These are phyloP conservation scores for Antrozous pallidus DNA, from an alignment of 2,797 vertebrate genomes.

Conservation along the genomic window DNA sequence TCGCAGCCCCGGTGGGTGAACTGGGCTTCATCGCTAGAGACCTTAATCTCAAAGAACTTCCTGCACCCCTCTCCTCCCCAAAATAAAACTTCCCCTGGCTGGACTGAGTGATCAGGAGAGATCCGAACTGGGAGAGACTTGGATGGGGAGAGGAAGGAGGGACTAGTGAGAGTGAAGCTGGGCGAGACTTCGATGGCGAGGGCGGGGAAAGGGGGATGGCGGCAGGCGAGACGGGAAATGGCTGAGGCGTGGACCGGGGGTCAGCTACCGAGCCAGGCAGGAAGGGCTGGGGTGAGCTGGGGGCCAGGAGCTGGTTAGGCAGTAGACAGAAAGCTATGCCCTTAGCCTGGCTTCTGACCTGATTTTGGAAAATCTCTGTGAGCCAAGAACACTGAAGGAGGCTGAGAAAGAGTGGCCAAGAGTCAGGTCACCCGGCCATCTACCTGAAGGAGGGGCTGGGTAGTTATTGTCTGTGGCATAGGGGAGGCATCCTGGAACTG, in stretches of 20 bases:
- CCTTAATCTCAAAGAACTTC: not conserved
- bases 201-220: conserved; percentile 77
- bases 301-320: conserved; percentile 63
- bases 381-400: not conserved
- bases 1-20: not conserved
- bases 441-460: conserved; percentile 1
- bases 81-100: not conserved
- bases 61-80: not conserved
- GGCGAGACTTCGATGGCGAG: conserved; percentile 50
- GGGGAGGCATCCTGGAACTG: not conserved
- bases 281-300: conserved; percentile 79
- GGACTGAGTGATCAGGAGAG: not conserved
- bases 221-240: conserved; percentile 80
- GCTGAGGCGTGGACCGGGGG: conserved; percentile 78
- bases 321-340: conserved; percentile 54
- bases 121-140: conserved; percentile 10
- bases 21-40: not conserved
- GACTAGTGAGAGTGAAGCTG: conserved; percentile 74
- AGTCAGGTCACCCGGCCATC: not conserved
- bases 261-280: conserved; percentile 77
- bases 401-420: not conserved
- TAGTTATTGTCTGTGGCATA: not conserved
- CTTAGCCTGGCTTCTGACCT: conserved; percentile 42
- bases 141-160: conserved; percentile 56
- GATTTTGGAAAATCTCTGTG: conserved; percentile 24